Percentiles rank a stretch among this genome's conserved stretches.
phyloP scores from a whole-genome alignment of 1,140 invertebrate genomes.

The Cherax quadricarinatus region DNA sequence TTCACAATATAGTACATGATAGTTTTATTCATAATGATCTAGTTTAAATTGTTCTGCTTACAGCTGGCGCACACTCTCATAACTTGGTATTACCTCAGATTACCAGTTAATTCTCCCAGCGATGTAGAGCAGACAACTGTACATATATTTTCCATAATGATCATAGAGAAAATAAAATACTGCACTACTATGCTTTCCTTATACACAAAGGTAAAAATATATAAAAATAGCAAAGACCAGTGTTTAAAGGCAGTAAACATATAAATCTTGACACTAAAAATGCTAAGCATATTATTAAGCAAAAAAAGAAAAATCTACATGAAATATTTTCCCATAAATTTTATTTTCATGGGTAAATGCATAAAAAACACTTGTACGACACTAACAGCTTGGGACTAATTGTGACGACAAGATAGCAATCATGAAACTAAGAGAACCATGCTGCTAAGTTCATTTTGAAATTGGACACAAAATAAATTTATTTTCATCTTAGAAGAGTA shows the following conservation, averaged over 20 bases:
- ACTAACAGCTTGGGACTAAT: conserved; percentile 22
- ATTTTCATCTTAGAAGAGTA: background rate
- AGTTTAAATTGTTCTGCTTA: background rate
- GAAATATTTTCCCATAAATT: conserved; percentile 6
- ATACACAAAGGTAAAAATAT: conserved; percentile 7
- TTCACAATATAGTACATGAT: background rate
- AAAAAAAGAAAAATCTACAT: background rate
- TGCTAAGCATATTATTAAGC: background rate
- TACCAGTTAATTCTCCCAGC: background rate
- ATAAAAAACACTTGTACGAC: conserved; percentile 18
- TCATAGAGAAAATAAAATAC: background rate
- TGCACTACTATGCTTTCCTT: background rate
- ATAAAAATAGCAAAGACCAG: conserved; percentile 10
- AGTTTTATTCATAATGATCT: background rate
- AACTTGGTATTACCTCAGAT: background rate
- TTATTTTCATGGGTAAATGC: conserved; percentile 23
- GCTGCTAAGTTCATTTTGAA: background rate
- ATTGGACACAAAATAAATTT: background rate
- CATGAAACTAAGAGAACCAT: background rate
- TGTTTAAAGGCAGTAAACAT: background rate
- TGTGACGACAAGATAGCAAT: conserved; percentile 11
- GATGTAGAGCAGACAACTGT: background rate
- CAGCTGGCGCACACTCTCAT: background rate
- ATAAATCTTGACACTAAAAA: background rate
- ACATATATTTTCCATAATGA: background rate